These are phyloP conservation scores for Cataglyphis albicans DNA, from an alignment of 2,888 invertebrate genomes.

Conservation along the genomic window DNA sequence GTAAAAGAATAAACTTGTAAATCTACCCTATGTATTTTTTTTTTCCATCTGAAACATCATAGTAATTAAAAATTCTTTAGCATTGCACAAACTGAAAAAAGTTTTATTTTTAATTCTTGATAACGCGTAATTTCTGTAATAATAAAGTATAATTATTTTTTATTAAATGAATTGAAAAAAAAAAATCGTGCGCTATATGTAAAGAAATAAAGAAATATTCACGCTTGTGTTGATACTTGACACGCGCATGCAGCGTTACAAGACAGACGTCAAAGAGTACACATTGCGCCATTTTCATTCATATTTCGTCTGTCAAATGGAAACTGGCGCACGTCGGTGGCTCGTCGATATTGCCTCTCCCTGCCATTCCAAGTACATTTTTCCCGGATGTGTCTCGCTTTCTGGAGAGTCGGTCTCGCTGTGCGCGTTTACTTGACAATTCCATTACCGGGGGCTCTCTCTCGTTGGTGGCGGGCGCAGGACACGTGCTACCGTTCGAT, in stretches of 20 bases:
- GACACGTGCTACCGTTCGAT: constrained; percentile 48
- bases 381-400: constrained; percentile 54
- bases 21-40: not conserved
- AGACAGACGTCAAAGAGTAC: not conserved
- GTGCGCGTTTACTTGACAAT: constrained; percentile 62
- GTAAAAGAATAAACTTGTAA: not conserved
- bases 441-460: constrained; percentile 62
- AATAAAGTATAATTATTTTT: not conserved
- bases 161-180: not conserved
- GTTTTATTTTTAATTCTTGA: not conserved
- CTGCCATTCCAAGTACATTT: constrained; percentile 43
- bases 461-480: constrained; percentile 38
- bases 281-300: constrained; percentile 34
- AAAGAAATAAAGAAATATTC: not conserved
- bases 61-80: not conserved
- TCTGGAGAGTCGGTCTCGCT: constrained; percentile 43
- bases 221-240: not conserved
- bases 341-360: constrained; percentile 40
- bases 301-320: constrained; percentile 46
- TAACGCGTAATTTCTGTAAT: not conserved
- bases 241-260: not conserved
- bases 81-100: too few species aligned
- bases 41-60: not conserved
- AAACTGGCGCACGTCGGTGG: constrained; percentile 30
- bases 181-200: not conserved